These are phyloP conservation scores for Caenorhabditis tropicalis DNA, from an alignment of 1,140 invertebrate species.

Conservation along the genomic window DNA sequence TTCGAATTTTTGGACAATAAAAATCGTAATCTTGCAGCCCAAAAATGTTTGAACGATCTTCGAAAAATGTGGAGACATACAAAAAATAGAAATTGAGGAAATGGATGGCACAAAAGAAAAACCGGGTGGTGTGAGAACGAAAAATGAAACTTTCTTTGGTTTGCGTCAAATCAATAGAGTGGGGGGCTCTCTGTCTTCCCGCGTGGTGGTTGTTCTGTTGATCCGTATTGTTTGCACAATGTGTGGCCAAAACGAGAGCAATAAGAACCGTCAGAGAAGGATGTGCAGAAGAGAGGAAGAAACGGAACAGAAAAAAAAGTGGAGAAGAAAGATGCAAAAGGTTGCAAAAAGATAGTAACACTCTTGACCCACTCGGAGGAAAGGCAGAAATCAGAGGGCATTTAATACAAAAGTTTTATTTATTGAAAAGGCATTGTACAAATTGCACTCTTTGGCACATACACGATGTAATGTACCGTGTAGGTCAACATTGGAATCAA, in stretches of 20 bases:
- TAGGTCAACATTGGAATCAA: neutral
- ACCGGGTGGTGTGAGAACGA: neutral
- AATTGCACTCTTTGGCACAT: neutral
- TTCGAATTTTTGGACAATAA: too few relatives aligned
- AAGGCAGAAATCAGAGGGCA: too few relatives aligned
- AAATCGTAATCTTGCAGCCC: too few relatives aligned
- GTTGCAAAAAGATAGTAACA: neutral
- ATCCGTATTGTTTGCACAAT: conserved; percentile 20
- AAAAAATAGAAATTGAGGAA: too few relatives aligned
- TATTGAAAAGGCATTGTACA: neutral
- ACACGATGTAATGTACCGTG: neutral
- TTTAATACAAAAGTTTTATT: too few relatives aligned
- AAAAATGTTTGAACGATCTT: too few relatives aligned
- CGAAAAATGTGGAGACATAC: too few relatives aligned
- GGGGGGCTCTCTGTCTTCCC: neutral
- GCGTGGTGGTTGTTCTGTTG: conserved; percentile 22
- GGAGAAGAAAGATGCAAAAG: neutral
- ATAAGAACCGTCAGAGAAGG: neutral
- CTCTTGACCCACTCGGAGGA: too few relatives aligned
- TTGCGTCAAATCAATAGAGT: conserved; percentile 25
- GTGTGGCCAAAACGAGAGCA: conserved; percentile 24
- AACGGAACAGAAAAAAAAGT: too few relatives aligned
- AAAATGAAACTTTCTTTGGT: conserved; percentile 28
- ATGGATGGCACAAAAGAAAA: neutral
- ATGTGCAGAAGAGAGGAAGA: neutral